phyloP scores from a whole-genome alignment of 2,797 vertebrate genomes.

The Crax fasciolata region DNA sequence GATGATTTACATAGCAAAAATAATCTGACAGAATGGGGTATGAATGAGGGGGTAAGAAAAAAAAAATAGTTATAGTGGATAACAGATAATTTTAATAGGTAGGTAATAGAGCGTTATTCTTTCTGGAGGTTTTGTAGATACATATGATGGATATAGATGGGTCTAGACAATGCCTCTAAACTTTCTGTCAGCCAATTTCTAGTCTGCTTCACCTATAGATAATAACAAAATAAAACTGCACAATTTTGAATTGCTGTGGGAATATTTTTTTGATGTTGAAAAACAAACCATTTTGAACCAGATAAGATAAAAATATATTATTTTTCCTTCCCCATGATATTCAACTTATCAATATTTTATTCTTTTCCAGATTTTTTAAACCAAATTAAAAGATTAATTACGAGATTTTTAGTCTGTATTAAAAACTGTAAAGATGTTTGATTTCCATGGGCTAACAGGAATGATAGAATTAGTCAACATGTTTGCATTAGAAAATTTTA shows the following conservation, averaged over 20 bases:
- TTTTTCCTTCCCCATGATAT: background rate
- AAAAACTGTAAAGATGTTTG: background rate
- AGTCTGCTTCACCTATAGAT: constrained; percentile 7
- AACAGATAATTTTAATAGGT: background rate
- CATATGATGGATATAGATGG: background rate
- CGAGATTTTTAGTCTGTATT: background rate
- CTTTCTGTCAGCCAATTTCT: constrained; percentile 39
- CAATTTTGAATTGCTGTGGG: background rate
- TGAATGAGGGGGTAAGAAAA: background rate
- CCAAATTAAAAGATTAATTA: background rate
- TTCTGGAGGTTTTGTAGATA: background rate
- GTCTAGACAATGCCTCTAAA: background rate
- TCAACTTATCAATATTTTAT: background rate
- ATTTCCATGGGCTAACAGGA: constrained; percentile 35
- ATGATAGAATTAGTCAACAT: constrained; percentile 30
- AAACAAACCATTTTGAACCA: background rate
- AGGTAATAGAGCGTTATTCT: background rate
- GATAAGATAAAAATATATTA: background rate
- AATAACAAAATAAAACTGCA: background rate
- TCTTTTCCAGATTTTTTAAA: background rate
- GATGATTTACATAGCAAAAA: background rate
- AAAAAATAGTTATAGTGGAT: background rate
- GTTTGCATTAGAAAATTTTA: constrained; percentile 60
- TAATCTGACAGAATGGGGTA: background rate
- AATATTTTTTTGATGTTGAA: constrained; percentile 26